These are phyloP conservation scores for Semnornis frantzii DNA, from an alignment of 2,113 vertebrate species.

Conservation along the genomic window DNA sequence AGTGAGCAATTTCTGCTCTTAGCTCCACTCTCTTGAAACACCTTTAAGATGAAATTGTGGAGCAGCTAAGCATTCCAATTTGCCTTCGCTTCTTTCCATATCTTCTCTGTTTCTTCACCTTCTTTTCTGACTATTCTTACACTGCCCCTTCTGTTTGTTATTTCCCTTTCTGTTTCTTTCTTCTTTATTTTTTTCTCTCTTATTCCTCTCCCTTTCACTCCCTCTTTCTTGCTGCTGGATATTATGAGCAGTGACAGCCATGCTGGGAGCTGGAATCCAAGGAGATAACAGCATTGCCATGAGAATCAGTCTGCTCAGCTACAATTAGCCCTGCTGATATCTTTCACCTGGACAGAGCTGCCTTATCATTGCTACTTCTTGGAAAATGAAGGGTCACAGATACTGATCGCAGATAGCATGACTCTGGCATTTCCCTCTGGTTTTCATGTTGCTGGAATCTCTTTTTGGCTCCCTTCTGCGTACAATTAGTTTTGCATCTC, in stretches of 20 bases:
- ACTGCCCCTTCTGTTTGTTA: not conserved
- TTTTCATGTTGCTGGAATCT: constrained; percentile 44
- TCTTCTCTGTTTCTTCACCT: not conserved
- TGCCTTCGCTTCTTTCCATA: not conserved
- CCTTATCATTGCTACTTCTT: constrained; percentile 31
- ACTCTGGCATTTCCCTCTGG: not conserved
- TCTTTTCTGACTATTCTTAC: not conserved
- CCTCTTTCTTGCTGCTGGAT: not conserved
- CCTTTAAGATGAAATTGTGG: not conserved
- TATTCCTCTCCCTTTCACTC: not conserved
- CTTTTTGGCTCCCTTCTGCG: constrained; percentile 13
- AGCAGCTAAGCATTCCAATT: not conserved
- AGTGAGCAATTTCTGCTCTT: not conserved
- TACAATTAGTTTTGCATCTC: constrained; percentile 10
- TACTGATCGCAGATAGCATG: not conserved
- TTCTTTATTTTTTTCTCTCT: not conserved
- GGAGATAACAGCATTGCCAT: constrained; percentile 51
- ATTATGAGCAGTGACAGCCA: constrained; percentile 53
- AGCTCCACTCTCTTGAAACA: not conserved
- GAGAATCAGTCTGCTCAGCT: constrained; percentile 29
- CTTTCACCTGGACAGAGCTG: constrained; percentile 61
- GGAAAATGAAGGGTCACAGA: constrained; percentile 52
- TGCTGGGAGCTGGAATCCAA: constrained; percentile 53
- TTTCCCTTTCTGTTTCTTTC: not conserved
- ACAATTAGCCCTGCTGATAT: constrained; percentile 64